phyloP scores from a whole-genome alignment of 1,140 invertebrate species.

The Eriocheir sinensis region DNA sequence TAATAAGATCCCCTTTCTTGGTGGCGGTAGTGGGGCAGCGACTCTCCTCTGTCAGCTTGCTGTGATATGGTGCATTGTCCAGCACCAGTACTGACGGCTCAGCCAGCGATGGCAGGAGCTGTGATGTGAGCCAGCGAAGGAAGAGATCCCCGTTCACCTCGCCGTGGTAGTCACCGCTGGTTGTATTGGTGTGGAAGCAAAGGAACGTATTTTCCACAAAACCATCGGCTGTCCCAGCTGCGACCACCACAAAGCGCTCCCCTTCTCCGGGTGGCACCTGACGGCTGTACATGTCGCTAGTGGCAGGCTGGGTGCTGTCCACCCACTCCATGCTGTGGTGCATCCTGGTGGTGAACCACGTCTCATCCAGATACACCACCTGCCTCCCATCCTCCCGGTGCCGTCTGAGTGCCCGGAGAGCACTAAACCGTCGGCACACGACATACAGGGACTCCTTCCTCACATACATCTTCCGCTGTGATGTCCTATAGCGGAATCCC shows the following conservation, averaged over 20 bases:
- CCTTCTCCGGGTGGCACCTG: slow-evolving; percentile 34
- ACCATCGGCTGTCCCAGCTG: slow-evolving; percentile 17
- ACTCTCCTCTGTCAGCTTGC: slow-evolving; percentile 43
- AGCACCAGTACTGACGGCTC: slow-evolving; percentile 57
- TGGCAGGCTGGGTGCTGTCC: slow-evolving; percentile 48
- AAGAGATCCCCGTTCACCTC: not conserved
- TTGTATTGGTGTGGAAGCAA: not conserved
- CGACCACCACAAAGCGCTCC: not conserved
- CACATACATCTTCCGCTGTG: slow-evolving; percentile 52
- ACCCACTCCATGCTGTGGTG: slow-evolving; percentile 31
- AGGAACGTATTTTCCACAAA: slow-evolving; percentile 24
- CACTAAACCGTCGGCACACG: slow-evolving; percentile 23
- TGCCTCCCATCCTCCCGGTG: not conserved
- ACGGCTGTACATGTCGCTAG: slow-evolving; percentile 26
- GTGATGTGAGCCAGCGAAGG: too few species aligned
- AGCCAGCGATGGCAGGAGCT: slow-evolving; percentile 34
- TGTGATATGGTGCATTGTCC: slow-evolving; percentile 42
- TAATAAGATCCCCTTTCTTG: not conserved
- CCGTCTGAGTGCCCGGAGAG: not conserved
- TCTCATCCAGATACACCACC: not conserved
- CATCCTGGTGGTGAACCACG: slow-evolving; percentile 59
- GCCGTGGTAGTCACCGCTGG: slow-evolving; percentile 45
- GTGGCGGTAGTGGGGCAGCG: slow-evolving; percentile 50
- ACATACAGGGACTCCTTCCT: slow-evolving; percentile 46
- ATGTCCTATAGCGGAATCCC: not conserved